phyloP scores from a whole-genome alignment of 2,888 invertebrate genomes.

The Rhingia campestris region DNA sequence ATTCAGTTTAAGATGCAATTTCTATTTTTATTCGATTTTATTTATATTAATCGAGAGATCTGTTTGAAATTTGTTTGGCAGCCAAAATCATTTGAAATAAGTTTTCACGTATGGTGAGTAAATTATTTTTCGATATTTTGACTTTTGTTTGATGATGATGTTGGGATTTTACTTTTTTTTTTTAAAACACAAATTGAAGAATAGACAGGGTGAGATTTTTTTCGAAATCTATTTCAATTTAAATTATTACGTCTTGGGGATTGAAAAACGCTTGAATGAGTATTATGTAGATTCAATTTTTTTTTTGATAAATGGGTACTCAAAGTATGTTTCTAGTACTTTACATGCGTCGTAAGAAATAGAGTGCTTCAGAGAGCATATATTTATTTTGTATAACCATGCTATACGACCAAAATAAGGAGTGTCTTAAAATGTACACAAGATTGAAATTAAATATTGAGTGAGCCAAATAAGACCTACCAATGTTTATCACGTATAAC shows the following conservation, averaged over 20 bases:
- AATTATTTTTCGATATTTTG: background rate
- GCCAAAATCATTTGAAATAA: slow-evolving; percentile 36
- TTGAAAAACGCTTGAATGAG: background rate
- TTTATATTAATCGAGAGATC: background rate
- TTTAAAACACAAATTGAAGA: background rate
- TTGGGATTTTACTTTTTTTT: background rate
- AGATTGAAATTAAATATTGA: no score
- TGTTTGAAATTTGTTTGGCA: slow-evolving; percentile 5
- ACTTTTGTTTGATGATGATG: slow-evolving; percentile 18
- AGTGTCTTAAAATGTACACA: no score
- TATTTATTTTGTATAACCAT: no score
- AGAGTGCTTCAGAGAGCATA: no score
- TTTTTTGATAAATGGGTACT: no score
- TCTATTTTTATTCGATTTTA: slow-evolving; percentile 32
- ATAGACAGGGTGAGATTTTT: background rate
- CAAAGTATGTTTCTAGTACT: no score
- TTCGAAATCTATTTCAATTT: background rate
- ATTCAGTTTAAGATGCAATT: slow-evolving; percentile 54
- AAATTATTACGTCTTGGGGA: background rate
- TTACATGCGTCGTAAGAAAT: no score
- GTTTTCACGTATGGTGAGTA: background rate
- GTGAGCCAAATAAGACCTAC: no score
- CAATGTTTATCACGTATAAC: no score
- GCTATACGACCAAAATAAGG: no score
- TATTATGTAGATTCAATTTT: no score